Base-by-base conservation (phyloP, 2,888 invertebrate genomes). In the Catocala nupta region DNA sequence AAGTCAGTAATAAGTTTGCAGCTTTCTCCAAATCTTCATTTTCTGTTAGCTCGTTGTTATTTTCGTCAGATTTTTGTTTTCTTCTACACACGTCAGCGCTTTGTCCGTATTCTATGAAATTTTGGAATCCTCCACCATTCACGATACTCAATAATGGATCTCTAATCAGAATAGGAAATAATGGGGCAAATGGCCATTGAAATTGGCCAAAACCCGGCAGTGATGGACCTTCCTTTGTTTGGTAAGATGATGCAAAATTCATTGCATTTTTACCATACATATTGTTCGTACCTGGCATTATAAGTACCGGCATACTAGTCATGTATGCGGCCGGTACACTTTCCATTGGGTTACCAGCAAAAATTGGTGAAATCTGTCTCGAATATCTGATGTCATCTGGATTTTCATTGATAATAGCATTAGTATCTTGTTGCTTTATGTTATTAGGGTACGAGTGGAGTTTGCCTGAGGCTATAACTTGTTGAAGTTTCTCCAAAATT, bases 101-200 rank as follows among this genome's bases (percentile, higher is more conserved):
- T 74, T 95, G 95, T 1, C 96, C 96, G 70, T 95, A 95, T 83
- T 96, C 95, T 50, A 96, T 78, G 75, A 96, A 91, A 67, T 93
- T 94, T 39, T 92, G 93, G 81, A 94, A 92, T 4, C 95, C 94
- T 51, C 95, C 95, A 42, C 94, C 91, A 68, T 88, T 89, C 59
- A 90, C 82, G 55, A 95, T 88, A 62, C 92, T 93, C 7, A 95
- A 77, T 10, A 95, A 81, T 0, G 96, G 96, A 77, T 96, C 95
- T 82, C 93, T 95, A 39, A 96, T 92, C 8, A 95, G 81, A 42
- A 96, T 90, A 0, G 96, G 96, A 74, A 96, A 96, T 43, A 89
- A 88, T 43, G 89, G 85, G 7, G 94, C 90, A 43, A 95, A 90
- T 0, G 96, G 96, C 92, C 94, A 95, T 62, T 83, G 89, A 54